These are phyloP conservation scores for Thymelicus sylvestris DNA, from an alignment of 2,888 invertebrate species.

Conservation along the genomic window DNA sequence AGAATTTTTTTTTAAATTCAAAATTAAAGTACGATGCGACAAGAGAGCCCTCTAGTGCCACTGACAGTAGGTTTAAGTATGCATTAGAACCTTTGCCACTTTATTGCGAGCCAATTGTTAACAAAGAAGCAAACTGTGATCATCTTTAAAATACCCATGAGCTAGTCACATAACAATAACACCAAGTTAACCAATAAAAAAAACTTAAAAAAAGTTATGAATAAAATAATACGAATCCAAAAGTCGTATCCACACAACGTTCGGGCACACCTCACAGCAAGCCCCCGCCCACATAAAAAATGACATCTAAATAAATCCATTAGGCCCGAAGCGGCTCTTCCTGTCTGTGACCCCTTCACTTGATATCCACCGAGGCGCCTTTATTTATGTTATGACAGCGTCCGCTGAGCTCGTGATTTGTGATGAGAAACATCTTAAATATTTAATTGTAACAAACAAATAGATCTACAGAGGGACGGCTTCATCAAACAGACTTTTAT, in stretches of 20 bases:
- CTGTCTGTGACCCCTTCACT: slow-evolving; percentile 76
- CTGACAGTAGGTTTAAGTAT: no score
- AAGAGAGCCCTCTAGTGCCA: no score
- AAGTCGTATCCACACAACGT: slow-evolving; percentile 63
- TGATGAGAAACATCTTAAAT: slow-evolving; percentile 65
- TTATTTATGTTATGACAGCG: slow-evolving; percentile 79
- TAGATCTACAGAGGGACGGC: background rate
- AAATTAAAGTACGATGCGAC: no score
- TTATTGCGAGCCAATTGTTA: no score
- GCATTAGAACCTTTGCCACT: no score
- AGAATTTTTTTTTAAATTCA: no score
- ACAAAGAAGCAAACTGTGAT: no score
- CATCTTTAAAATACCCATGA: no score
- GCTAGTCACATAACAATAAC: no score
- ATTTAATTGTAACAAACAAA: slow-evolving; percentile 41
- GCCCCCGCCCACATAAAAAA: slow-evolving; percentile 85
- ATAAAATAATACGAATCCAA: background rate
- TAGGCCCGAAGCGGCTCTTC: slow-evolving; percentile 70
- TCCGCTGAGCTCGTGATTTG: slow-evolving; percentile 66
- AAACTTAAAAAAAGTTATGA: no score
- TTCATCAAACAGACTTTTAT: background rate
- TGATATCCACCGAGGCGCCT: slow-evolving; percentile 67
- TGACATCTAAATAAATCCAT: slow-evolving; percentile 85
- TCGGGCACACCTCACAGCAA: slow-evolving; percentile 48
- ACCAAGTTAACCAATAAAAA: no score